These are phyloP conservation scores for Merops nubicus DNA, from an alignment of 2,113 vertebrate genomes.

Conservation along the genomic window DNA sequence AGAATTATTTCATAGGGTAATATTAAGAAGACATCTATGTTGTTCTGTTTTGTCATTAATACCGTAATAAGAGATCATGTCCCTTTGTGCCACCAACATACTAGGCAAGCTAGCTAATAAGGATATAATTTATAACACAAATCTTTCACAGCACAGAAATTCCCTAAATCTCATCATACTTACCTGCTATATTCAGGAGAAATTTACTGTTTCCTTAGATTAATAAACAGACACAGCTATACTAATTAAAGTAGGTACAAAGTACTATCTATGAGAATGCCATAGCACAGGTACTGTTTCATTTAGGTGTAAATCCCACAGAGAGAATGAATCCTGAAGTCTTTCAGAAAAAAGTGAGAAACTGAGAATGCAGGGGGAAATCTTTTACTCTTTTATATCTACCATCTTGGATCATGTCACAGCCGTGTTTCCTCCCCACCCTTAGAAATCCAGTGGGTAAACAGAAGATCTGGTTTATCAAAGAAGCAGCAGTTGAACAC, in stretches of 20 bases:
- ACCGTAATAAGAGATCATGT: background rate
- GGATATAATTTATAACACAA: constrained; percentile 1
- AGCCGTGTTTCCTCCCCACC: constrained; percentile 25
- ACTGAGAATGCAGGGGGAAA: background rate
- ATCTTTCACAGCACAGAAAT: background rate
- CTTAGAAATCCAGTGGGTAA: constrained; percentile 4
- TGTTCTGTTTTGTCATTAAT: constrained; percentile 10
- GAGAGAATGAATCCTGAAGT: background rate
- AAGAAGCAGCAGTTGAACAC: background rate
- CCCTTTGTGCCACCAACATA: background rate
- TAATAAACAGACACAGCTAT: background rate
- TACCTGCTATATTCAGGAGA: background rate
- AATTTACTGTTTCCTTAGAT: background rate
- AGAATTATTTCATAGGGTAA: background rate
- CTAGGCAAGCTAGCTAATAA: background rate
- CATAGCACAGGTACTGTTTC: background rate
- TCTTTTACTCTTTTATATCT: background rate
- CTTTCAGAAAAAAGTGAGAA: background rate
- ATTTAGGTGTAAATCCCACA: background rate
- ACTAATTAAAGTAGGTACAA: background rate
- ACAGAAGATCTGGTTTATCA: constrained; percentile 34
- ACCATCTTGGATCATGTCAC: constrained; percentile 18
- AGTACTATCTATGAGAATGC: background rate
- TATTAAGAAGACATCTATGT: background rate
- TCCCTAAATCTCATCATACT: background rate